Conservation (phyloP, 2,888 invertebrate genomes). For the Hypolimnas misippus region DNA sequence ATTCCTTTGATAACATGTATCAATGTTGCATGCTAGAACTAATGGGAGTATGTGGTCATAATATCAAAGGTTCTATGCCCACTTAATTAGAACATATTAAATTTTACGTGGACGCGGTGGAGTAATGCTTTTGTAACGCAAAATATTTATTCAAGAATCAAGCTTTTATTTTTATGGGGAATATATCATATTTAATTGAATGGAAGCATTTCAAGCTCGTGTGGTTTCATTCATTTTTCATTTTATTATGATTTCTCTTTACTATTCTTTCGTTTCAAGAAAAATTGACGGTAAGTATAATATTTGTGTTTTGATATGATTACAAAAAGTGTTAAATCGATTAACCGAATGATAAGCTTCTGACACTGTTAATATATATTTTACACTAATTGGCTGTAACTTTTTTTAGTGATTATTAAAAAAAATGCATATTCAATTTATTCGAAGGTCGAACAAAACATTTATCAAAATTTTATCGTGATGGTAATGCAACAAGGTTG, state of each 20-base stretch:
- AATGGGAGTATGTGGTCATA: conserved; percentile 84
- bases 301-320: conserved; percentile 7
- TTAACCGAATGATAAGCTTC: conserved; percentile 30
- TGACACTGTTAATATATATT: conserved; percentile 9
- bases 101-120: conserved; percentile 52
- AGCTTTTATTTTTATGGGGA: conserved; percentile 34
- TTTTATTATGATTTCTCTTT: conserved; percentile 25
- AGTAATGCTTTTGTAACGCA: conserved; percentile 58
- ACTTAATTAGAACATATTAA: conserved; percentile 54
- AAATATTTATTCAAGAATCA: conserved; percentile 35
- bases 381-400: conserved; percentile 36
- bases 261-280: conserved; percentile 10
- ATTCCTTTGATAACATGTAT: conserved; percentile 41
- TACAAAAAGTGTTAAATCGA: conserved; percentile 14
- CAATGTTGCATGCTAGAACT: conserved; percentile 74
- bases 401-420: conserved; percentile 1
- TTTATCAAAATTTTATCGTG: not conserved
- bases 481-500: not conserved
- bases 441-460: not conserved
- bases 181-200: conserved; percentile 13
- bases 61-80: conserved; percentile 75
- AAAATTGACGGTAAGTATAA: conserved; percentile 32
- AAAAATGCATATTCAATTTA: not conserved
- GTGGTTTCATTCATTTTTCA: conserved; percentile 26
- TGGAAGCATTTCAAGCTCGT: conserved; percentile 3